Evolutionary conservation across 2,888 invertebrate species (phyloP), one percentile per base, ranked within the genome.

Genomic region (Melieria crassipennis): DNA sequence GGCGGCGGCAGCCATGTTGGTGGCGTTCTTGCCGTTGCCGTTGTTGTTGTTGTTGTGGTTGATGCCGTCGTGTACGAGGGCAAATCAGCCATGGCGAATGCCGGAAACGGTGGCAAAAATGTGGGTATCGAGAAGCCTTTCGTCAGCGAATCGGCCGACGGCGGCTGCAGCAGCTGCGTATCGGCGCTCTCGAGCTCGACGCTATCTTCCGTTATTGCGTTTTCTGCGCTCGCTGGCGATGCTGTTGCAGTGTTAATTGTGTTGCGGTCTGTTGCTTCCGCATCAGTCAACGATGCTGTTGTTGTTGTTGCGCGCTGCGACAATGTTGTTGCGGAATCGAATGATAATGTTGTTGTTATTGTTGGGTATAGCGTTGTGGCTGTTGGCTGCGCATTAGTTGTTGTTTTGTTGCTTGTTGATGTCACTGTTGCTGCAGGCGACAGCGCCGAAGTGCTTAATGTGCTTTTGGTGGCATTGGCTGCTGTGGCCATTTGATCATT

Each of bases 101-200:
- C 80, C 72, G 83, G 84, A 80, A 82, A 83, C 65, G 83, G 83
- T 57, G 84, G 84, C 76, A 84, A 76, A 75, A 84, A 84, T 71
- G 84, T 84, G 57, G 84, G 84, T 73, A 84, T 84, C 68, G 84
- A 83, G 78, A 84, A 84, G 13, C 84, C 84, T 77, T 83, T 84
- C 72, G 82, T 83, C 78, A 84, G 78, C 75, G 81, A 80, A 76
- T 84, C 83, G 65, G 83, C 76, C 43, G 74, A 75, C 72, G 79
- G 80, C 5, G 75, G 74, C 30, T 50, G 58, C 46, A 72, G 68
- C 9, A 52, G 52, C 9, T 67, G 60, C 11, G 52, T n/a, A 9
- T 4, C 30, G 43, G 13, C 5, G 10, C 11, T 30, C 1, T 5
- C 7, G 16, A n/a, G n/a, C 9, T 64, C 50, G 2, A 30, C 64